Base-by-base conservation (phyloP, 2,888 invertebrate genomes). In the Penaeus monodon region DNA sequence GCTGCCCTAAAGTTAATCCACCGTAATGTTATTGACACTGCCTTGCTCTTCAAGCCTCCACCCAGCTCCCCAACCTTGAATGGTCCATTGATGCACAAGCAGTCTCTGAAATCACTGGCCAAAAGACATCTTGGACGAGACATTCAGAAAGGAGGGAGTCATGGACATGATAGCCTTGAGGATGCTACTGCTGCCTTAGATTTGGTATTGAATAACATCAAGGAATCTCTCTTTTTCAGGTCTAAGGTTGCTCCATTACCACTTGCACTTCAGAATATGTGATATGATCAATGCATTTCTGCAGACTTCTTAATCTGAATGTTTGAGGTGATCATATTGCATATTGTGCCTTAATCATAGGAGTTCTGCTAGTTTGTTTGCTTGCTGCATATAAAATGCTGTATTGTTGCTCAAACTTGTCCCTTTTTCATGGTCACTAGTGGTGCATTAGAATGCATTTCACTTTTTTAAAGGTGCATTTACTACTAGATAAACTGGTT, bases 131-230 rank as follows among this genome's bases (percentile, higher is more conserved):
- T 93, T n/a, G 91, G 92, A 88, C 92, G 92, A 86, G 92, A 92
- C 85, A 93, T 93, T 64, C 93, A 93, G 89, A 92, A 92, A 81
- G 91, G 91, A 88, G 91, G 92, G 86, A 91, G 91, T 38, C 92
- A 92, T 57, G 93, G 93, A 33, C 93, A 93, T 91, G 93, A 93
- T 92, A 93, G 93, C 90, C 90, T 91, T 63, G 93, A 93, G 88
- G 93, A 93, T 91, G 93, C 93, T 1, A 89, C 91, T 10, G 91
- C 93, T 0, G 92, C 92, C 88, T 90, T 93, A 91, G 92, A 93
- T 81, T 90, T 93, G 66, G 92, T 93, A 91, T 90, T 92, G 17
- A 84, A 77, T 76, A 57, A 83, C 27, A 79, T 87, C n/a, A 49
- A 78, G 12, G 86, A 87, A 83, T 87, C 86, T 87, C 86, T 33